Conservation (phyloP, 2,888 invertebrate genomes). For the Drosophila meridiana region DNA sequence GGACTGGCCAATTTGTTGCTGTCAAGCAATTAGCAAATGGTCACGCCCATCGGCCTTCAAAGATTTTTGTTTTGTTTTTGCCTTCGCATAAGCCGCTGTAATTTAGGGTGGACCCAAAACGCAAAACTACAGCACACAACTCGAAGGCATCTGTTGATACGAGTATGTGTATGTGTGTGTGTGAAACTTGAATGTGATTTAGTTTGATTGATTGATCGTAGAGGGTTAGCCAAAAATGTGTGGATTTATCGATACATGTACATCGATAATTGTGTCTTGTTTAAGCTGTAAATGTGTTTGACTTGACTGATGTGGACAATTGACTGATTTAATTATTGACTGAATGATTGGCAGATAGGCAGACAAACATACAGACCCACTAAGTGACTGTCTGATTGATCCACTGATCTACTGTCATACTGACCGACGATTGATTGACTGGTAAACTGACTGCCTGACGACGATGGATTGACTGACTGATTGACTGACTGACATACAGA, state of each 20-base stretch:
- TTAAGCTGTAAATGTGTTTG: neutral
- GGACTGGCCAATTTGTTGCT: conserved; percentile 52
- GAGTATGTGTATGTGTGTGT: neutral
- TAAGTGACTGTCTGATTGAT: neutral
- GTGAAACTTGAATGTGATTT: neutral
- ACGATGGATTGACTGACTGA: neutral
- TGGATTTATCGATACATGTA: neutral
- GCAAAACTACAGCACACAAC: neutral
- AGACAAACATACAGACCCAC: neutral
- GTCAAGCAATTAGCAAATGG: conserved; percentile 65
- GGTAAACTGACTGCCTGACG: neutral
- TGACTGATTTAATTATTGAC: neutral
- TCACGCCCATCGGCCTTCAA: conserved; percentile 33
- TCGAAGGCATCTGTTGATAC: conserved; percentile 19
- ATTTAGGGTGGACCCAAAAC: conserved; percentile 29
- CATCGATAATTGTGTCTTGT: neutral
- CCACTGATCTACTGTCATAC: neutral
- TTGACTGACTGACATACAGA: neutral
- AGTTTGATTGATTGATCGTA: neutral
- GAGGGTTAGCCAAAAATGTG: neutral
- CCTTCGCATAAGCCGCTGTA: conserved; percentile 30
- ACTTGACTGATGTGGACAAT: neutral
- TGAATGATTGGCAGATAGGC: no score
- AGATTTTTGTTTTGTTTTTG: conserved; percentile 29
- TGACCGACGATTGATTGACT: neutral